These are phyloP conservation scores for Neolamprologus toae DNA, from an alignment of 2,113 vertebrate species.

Conservation along the genomic window DNA sequence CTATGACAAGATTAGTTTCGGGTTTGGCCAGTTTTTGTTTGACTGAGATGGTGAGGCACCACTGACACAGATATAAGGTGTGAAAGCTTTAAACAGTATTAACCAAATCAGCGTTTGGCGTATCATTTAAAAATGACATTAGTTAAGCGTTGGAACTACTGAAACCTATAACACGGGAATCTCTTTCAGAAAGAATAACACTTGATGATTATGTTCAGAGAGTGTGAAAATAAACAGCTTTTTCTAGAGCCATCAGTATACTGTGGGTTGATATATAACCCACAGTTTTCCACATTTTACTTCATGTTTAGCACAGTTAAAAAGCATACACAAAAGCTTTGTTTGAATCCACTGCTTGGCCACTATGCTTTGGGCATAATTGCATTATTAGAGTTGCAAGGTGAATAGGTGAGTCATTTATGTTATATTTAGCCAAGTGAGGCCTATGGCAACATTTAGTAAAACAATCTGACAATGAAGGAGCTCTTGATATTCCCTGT, in stretches of 20 bases:
- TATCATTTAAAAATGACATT: neutral
- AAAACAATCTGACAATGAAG: neutral
- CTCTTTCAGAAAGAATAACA: neutral
- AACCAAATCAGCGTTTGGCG: neutral
- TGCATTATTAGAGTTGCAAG: neutral
- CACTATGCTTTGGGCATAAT: neutral
- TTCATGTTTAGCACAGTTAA: neutral
- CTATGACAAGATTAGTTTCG: slow-evolving; percentile 30
- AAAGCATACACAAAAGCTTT: neutral
- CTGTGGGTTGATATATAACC: neutral
- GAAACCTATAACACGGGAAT: neutral
- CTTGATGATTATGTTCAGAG: neutral
- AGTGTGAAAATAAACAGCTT: neutral
- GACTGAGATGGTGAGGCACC: neutral
- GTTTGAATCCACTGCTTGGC: neutral
- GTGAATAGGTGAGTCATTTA: slow-evolving; percentile 2
- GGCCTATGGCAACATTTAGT: neutral
- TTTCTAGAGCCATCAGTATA: neutral
- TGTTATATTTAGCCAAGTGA: neutral
- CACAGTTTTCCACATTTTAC: neutral
- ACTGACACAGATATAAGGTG: neutral
- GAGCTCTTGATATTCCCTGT: neutral
- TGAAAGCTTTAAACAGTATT: neutral
- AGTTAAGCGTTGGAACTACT: neutral
- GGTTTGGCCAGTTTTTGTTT: slow-evolving; percentile 18